phyloP scores from a whole-genome alignment of 2,888 invertebrate genomes.

The Amblyteles armatorius region DNA sequence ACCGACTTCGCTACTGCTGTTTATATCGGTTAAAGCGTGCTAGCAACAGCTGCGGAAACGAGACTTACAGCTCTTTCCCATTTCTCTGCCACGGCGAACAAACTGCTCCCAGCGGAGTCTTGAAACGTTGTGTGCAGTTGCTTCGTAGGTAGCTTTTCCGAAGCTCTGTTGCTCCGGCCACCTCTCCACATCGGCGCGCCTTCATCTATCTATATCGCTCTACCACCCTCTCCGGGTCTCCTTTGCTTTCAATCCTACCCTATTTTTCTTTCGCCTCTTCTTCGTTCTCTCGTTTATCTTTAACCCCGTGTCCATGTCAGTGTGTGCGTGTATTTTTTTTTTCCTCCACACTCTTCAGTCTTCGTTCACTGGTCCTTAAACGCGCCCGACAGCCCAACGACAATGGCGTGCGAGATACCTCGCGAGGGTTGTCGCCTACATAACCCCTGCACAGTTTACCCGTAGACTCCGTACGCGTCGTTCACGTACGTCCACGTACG shows the following conservation, averaged over 20 bases:
- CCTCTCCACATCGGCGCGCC: conserved; percentile 12
- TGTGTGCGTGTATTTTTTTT: background rate
- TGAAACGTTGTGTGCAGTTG: conserved; percentile 29
- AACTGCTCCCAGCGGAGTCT: conserved; percentile 60
- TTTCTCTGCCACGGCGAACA: conserved; percentile 22
- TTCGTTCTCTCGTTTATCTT: conserved; percentile 22
- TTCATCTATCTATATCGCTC: conserved; percentile 15
- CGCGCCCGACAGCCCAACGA: conserved; percentile 18
- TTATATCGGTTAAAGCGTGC: conserved; percentile 47
- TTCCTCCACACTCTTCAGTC: background rate
- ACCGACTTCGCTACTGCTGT: conserved; percentile 36
- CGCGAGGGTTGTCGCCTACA: conserved; percentile 8
- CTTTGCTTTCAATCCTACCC: conserved; percentile 13
- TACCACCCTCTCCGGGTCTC: background rate
- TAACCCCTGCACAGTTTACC: background rate
- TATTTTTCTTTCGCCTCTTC: conserved; percentile 17
- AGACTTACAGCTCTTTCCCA: conserved; percentile 29
- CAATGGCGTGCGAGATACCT: conserved; percentile 12
- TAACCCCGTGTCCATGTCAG: background rate
- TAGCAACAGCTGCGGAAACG: conserved; percentile 42
- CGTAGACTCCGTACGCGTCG: conserved; percentile 18
- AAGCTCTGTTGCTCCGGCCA: conserved; percentile 29
- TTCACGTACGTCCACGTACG: background rate
- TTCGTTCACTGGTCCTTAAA: conserved; percentile 32
- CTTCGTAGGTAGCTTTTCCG: conserved; percentile 33